phyloP scores from a whole-genome alignment of 2,797 vertebrate genomes.

The Ctenopoma kingsleyae region DNA sequence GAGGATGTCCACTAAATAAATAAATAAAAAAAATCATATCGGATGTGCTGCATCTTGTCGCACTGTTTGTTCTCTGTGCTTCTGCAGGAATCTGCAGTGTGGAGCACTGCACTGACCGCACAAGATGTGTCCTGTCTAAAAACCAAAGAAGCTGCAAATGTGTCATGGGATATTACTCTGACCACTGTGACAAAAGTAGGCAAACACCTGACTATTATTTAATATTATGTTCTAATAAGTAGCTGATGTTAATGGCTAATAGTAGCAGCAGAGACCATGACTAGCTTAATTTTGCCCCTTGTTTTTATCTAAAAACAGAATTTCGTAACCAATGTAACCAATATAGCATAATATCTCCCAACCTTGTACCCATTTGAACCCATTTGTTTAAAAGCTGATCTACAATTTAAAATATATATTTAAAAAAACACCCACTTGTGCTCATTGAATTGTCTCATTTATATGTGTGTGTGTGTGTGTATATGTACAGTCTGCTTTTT shows the following conservation, averaged over 20 bases:
- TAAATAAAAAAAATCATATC: too few species aligned
- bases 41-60: accelerated
- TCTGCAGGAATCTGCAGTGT: slow-evolving; percentile 74
- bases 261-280: too few species aligned
- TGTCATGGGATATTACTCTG: slow-evolving; percentile 70
- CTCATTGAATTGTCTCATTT: too few species aligned
- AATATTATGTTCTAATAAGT: background rate
- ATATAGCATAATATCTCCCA: background rate
- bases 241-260: too few species aligned
- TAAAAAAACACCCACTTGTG: too few species aligned
- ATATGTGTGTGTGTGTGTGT: too few species aligned
- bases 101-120: slow-evolving; percentile 61
- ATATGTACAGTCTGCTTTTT: too few species aligned
- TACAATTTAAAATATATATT: too few species aligned
- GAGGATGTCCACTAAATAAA: slow-evolving; percentile 1
- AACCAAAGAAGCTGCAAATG: slow-evolving; percentile 77
- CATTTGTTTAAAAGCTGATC: too few species aligned
- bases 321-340: background rate
- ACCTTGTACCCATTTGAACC: background rate
- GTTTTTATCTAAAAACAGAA: too few species aligned
- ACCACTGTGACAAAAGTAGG: slow-evolving; percentile 79
- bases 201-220: background rate
- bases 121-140: slow-evolving; percentile 60
- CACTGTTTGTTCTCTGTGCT: background rate
- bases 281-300: too few species aligned